A percentile compares a stretch with the other conserved stretches of the same genome.
These are phyloP conservation scores for Falco punctatus DNA, from an alignment of 2,113 vertebrate genomes.

Conservation along the genomic window DNA sequence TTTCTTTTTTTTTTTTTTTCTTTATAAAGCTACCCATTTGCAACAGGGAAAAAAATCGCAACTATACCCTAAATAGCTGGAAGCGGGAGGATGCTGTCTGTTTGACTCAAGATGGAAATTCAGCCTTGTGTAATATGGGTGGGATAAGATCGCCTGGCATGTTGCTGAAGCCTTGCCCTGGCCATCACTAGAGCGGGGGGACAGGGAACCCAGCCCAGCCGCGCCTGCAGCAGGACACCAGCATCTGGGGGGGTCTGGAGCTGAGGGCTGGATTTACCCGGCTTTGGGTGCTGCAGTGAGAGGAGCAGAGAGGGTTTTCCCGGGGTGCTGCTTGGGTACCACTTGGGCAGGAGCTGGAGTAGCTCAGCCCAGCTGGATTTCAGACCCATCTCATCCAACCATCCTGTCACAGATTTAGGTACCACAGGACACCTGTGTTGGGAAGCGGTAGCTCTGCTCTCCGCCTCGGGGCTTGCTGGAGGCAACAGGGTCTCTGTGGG, in stretches of 20 bases:
- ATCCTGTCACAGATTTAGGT: neutral
- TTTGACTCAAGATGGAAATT: neutral
- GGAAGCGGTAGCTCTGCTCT: rapidly evolving
- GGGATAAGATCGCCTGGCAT: neutral
- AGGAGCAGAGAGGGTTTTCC: neutral
- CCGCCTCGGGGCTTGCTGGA: rapidly evolving
- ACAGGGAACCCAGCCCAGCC: neutral
- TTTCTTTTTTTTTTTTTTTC: neutral
- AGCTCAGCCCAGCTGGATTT: neutral
- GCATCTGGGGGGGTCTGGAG: neutral
- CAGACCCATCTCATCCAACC: neutral
- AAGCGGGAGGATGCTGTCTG: neutral
- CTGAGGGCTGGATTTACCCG: neutral
- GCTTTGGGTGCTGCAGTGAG: neutral
- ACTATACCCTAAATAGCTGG: neutral
- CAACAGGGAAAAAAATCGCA: neutral
- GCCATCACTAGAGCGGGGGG: rapidly evolving
- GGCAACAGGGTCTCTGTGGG: rapidly evolving
- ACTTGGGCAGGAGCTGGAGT: neutral
- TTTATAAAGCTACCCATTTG: neutral
- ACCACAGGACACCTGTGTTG: neutral
- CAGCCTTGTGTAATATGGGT: neutral
- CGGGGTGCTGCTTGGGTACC: rapidly evolving
- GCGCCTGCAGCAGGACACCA: neutral
- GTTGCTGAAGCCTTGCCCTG: neutral